Base-by-base conservation (phyloP, 2,888 invertebrate species). In the Gastrophysa polygoni region DNA sequence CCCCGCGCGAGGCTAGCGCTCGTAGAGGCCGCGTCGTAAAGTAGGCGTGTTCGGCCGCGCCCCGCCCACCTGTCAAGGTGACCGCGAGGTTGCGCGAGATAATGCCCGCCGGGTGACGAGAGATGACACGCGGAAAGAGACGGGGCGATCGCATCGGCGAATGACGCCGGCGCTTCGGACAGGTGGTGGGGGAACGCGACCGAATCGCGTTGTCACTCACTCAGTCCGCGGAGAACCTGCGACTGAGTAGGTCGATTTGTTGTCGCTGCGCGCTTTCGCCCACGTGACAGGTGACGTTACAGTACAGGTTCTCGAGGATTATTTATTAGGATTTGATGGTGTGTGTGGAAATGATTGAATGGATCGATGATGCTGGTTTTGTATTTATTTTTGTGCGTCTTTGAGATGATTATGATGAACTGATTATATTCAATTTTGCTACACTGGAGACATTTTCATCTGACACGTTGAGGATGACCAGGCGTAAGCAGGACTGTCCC, bases 401-500 rank as follows among this genome's bases (percentile, higher is more conserved):
- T 16, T 18, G 20, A 10, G 38, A 54, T 47, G n/a, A 3, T 24
- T 24, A 58, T 28, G 43, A 67, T 60, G 63, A 59, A 68, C 65
- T 66, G 38, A 38, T 38, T 4, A 38, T 24, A n/a, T 38, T 6
- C 38, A n/a, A 14, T 4, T 14, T 38, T 38, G 4, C 3, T 4
- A 38, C 14, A 1, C 3, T 38, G 14, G 38, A 38, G 43, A 50
- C 62, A 63, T 67, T 73, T 70, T 72, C 73, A 65, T 58, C 66
- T 56, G 54, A 67, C 57, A 21, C 64, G 54, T 44, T 49, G 75
- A 81, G 70, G 70, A 84, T 84, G 84, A 81, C 83, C 68, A 80
- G 83, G 74, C 80, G 84, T 73, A 84, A 84, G 76, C 83, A 84
- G 77, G 80, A 83, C 73, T 83, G 83, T 68, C 83, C 83, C 67